phyloP scores from a whole-genome alignment of 2,113 vertebrate species.

The Jaculus jaculus region DNA sequence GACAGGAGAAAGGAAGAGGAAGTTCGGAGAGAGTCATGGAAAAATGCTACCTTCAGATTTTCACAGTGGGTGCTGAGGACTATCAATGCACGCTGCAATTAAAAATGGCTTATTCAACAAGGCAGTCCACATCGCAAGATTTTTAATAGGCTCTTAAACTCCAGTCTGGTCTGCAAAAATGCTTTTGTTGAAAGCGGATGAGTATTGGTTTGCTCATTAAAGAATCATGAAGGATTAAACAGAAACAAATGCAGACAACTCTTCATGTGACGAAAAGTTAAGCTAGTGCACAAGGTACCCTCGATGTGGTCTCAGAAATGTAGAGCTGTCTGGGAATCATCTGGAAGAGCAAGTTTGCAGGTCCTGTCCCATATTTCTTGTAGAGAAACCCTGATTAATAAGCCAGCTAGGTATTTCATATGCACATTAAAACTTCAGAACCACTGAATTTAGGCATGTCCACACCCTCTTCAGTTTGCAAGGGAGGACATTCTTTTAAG shows the following conservation, averaged over 20 bases:
- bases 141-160: neutral
- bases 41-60: neutral
- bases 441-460: neutral
- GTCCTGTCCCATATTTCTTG: neutral
- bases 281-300: neutral
- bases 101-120: neutral
- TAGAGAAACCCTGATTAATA: neutral
- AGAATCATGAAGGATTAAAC: neutral
- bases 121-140: neutral
- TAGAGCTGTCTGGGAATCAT: neutral
- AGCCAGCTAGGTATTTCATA: neutral
- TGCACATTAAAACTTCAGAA: neutral
- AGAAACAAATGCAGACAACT: neutral
- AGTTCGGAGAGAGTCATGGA: neutral
- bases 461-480: neutral
- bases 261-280: neutral
- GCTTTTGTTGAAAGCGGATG: constrained; percentile 24
- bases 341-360: neutral
- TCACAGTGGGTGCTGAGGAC: neutral
- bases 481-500: neutral
- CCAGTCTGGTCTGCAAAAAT: neutral
- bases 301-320: neutral
- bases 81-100: neutral
- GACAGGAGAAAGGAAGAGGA: constrained; percentile 41
- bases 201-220: neutral